phyloP scores from a whole-genome alignment of 2,113 vertebrate genomes.

The Ceyx cyanopectus region DNA sequence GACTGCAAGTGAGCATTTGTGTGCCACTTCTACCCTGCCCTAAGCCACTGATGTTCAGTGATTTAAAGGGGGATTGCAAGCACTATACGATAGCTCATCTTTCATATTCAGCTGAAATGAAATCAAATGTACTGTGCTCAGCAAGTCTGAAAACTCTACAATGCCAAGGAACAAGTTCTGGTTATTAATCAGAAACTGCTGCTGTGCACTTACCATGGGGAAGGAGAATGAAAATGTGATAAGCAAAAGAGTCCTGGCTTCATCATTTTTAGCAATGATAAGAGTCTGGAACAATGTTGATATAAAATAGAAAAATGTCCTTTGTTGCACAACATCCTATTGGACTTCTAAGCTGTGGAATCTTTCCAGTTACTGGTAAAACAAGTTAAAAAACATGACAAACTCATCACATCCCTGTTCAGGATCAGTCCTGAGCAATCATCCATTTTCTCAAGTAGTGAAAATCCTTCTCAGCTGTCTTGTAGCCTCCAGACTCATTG shows the following conservation, averaged over 20 bases:
- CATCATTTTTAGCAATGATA: slow-evolving; percentile 10
- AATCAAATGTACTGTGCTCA: slow-evolving; percentile 8
- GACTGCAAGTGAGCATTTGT: neutral
- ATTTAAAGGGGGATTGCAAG: neutral
- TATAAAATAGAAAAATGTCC: neutral
- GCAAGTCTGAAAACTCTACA: slow-evolving; percentile 2
- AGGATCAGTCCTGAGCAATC: neutral
- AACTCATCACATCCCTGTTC: neutral
- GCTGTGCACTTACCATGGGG: neutral
- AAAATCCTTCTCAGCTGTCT: neutral
- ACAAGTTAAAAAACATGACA: neutral
- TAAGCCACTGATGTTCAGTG: neutral
- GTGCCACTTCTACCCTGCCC: neutral
- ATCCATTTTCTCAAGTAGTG: neutral
- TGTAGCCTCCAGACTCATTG: neutral
- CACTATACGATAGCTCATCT: neutral
- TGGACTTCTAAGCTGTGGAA: neutral
- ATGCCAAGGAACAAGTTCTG: neutral
- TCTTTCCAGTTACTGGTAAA: neutral
- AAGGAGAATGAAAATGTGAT: neutral
- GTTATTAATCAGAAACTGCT: slow-evolving; percentile 28
- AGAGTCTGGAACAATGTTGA: neutral
- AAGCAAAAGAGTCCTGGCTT: neutral
- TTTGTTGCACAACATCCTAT: neutral
- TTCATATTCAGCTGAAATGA: slow-evolving; percentile 25